Base-by-base conservation (phyloP, 1,140 invertebrate genomes). In the Sycophaga agraensis region DNA sequence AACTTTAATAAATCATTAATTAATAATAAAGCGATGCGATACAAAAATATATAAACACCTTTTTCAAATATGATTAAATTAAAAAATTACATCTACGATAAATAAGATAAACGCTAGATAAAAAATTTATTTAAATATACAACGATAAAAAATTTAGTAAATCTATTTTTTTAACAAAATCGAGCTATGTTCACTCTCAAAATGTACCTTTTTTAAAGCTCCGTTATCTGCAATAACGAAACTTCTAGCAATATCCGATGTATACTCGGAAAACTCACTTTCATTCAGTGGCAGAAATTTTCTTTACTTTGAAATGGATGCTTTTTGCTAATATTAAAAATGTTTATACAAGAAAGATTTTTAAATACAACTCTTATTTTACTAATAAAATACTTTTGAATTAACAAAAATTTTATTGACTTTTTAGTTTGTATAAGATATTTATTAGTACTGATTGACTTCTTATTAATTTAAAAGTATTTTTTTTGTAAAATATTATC, bases 31-130 rank as follows among this genome's bases (percentile, higher is more conserved):
- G 11, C 5, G 31, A 17, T 37, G n/a, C 53, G 7, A 26, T 53
- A 53, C 14, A 60, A 60, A 53, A 60, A 45, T 51, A 60, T 45
- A 60, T 60, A 51, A 59, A 60, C n/a, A 12, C 28, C 17, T 53
- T 53, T 50, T 34, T 43, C 5, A 53, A 8, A 16, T 5, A 37
- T 42, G 9, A 51, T 37, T 45, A 49, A 59, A 50, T 45, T 53
- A 53, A 45, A 53, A 51, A 37, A 49, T 49, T 60, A 9, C 7
- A 51, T 35, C 17, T 53, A 59, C 16, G 45, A 53, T 11, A 53
- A 24, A 24, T 1, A 3, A 35, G 21, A 51, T 51, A 60, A 1
- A 60, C 8, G n/a, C 39, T 53, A 60, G 35, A 42, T 17, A 45
- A 42, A 59, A 51, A 60, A 45, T 59, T 35, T 45, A 53, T 60